Conservation (phyloP, 2,113 vertebrate species). For the Thinocorus orbignyianus region DNA sequence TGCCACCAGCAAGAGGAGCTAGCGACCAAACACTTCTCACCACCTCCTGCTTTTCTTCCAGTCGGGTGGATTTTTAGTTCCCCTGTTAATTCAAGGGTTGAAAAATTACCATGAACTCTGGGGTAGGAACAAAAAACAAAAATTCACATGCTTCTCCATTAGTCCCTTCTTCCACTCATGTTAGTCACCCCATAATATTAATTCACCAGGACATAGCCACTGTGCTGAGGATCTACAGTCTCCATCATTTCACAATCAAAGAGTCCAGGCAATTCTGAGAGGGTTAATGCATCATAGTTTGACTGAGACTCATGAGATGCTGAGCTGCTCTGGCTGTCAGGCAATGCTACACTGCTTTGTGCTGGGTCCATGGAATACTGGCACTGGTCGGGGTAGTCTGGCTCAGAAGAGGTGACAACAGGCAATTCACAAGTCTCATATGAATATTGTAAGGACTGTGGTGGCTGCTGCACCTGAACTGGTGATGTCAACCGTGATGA, state of each 20-base stretch:
- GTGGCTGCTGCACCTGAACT: constrained; percentile 52
- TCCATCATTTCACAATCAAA: constrained; percentile 98
- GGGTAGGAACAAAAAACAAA: constrained; percentile 45
- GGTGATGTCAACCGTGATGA: constrained; percentile 56
- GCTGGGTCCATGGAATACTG: constrained; percentile 79
- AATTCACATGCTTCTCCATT: constrained; percentile 50
- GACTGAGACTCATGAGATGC: constrained; percentile 49
- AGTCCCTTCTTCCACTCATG: background rate
- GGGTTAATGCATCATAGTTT: constrained; percentile 75
- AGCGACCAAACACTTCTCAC: background rate
- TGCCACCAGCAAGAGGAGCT: background rate
- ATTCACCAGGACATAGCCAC: constrained; percentile 93
- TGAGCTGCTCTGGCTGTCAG: constrained; percentile 52
- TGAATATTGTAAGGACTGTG: constrained; percentile 73
- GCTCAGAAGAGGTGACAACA: constrained; percentile 40
- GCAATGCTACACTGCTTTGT: background rate
- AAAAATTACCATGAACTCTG: constrained; percentile 61
- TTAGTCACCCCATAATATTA: constrained; percentile 49
- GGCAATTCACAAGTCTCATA: constrained; percentile 79
- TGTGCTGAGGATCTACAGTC: constrained; percentile 92
- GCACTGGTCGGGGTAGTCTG: constrained; percentile 76
- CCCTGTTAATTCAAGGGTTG: constrained; percentile 27
- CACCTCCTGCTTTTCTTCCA: background rate
- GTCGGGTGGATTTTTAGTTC: constrained; percentile 18
- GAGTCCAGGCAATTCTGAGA: constrained; percentile 83